Evolutionary conservation across 2,888 invertebrate genomes (phyloP).

Genomic region (Dexiosoma caninum): DNA sequence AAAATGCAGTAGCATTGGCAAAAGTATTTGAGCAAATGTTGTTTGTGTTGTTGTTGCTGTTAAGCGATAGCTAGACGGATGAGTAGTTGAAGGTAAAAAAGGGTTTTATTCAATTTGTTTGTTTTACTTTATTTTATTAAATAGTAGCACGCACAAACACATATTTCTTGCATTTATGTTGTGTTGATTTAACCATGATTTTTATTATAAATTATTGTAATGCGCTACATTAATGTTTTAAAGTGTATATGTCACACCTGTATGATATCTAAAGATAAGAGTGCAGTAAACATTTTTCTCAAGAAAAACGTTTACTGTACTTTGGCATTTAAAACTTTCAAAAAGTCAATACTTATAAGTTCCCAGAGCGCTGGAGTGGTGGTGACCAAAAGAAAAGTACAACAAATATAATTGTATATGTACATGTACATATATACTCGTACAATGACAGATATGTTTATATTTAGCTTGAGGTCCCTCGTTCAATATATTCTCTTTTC

Average conservation of each 20-base stretch:
- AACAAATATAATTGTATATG: no score
- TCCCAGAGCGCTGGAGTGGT: no score
- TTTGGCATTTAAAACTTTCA: no score
- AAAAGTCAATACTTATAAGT: no score
- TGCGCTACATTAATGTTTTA: neutral
- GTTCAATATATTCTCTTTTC: neutral
- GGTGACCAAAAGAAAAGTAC: no score
- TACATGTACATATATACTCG: no score
- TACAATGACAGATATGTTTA: no score
- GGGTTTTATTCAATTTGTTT: neutral
- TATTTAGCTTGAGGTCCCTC: neutral
- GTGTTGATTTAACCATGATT: conserved; percentile 2
- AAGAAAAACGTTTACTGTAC: neutral
- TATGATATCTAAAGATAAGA: neutral
- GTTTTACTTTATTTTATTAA: conserved; percentile 36
- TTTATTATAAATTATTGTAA: conserved; percentile 25
- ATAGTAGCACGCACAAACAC: conserved; percentile 57
- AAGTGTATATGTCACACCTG: neutral
- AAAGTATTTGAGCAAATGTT: conserved; percentile 49
- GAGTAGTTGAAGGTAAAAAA: neutral
- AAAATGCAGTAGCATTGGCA: conserved; percentile 59
- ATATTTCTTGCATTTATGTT: conserved; percentile 31
- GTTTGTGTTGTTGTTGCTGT: conserved; percentile 35
- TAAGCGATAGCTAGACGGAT: conserved; percentile 47
- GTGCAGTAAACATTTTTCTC: neutral